These are phyloP conservation scores for Athetis lepigone DNA, from an alignment of 2,888 invertebrate genomes.

Conservation along the genomic window DNA sequence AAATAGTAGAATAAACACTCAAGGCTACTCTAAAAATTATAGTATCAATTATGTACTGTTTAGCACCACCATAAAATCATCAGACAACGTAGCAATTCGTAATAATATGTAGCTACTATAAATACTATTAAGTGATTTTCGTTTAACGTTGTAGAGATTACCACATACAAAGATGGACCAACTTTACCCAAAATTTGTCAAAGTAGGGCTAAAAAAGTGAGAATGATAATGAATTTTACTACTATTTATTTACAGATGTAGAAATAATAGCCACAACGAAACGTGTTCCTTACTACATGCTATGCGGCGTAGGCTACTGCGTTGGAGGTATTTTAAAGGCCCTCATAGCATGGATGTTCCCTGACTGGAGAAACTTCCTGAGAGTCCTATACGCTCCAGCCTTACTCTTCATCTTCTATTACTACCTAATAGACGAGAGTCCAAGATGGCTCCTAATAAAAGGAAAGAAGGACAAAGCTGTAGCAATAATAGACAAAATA, in stretches of 20 bases:
- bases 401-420: slow-evolving; percentile 92
- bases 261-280: slow-evolving; percentile 80
- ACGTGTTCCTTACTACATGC: slow-evolving; percentile 73
- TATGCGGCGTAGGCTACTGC: slow-evolving; percentile 73
- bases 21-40: too few relatives aligned
- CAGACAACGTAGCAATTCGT: too few relatives aligned
- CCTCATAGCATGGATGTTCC: slow-evolving; percentile 80
- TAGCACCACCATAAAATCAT: too few relatives aligned
- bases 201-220: too few relatives aligned
- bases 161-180: too few relatives aligned
- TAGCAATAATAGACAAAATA: slow-evolving; percentile 91
- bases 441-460: slow-evolving; percentile 95
- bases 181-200: too few relatives aligned
- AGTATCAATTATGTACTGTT: neutral
- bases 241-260: slow-evolving; percentile 76
- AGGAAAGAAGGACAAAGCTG: slow-evolving; percentile 92
- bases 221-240: too few relatives aligned
- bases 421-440: slow-evolving; percentile 93
- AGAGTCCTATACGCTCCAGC: slow-evolving; percentile 93
- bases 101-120: too few relatives aligned
- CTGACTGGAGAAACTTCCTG: slow-evolving; percentile 93
- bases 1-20: too few relatives aligned
- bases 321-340: slow-evolving; percentile 73
- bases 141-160: too few relatives aligned
- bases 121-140: too few relatives aligned